These are phyloP conservation scores for Palythoa grandiflora DNA, from an alignment of 92 coral and sea anemone genomes.

Conservation along the genomic window DNA sequence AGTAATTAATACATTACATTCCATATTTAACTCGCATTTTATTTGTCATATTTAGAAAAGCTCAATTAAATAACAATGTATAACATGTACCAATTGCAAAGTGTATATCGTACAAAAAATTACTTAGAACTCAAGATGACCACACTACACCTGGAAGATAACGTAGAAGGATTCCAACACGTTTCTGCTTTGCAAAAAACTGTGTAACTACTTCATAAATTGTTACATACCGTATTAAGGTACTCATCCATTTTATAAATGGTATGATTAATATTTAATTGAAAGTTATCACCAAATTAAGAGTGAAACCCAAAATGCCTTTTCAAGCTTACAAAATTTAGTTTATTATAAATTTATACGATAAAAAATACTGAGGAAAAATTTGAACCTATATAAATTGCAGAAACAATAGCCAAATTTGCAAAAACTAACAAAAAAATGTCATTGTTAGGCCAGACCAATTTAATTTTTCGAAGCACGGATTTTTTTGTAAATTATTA, in stretches of 20 bases:
- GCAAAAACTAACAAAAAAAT: too few relatives aligned
- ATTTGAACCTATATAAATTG: background rate
- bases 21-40: background rate
- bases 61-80: conserved; percentile 34
- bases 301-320: background rate
- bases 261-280: conserved; percentile 1
- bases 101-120: background rate
- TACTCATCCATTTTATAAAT: conserved; percentile 11
- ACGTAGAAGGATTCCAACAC: background rate
- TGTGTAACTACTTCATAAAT: background rate
- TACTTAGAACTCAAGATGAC: background rate
- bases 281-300: background rate
- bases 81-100: background rate
- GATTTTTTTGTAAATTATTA: too few relatives aligned
- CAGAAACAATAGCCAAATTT: background rate
- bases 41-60: conserved; percentile 11
- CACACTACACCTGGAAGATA: background rate
- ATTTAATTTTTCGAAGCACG: too few relatives aligned
- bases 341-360: background rate
- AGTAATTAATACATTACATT: background rate
- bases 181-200: conserved; percentile 33
- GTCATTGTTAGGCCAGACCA: too few relatives aligned
- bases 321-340: background rate
- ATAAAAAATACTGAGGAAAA: background rate
- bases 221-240: background rate